Evolutionary conservation across 1,140 invertebrate species (phyloP).

Genomic region (Drosophila grimshawi): DNA sequence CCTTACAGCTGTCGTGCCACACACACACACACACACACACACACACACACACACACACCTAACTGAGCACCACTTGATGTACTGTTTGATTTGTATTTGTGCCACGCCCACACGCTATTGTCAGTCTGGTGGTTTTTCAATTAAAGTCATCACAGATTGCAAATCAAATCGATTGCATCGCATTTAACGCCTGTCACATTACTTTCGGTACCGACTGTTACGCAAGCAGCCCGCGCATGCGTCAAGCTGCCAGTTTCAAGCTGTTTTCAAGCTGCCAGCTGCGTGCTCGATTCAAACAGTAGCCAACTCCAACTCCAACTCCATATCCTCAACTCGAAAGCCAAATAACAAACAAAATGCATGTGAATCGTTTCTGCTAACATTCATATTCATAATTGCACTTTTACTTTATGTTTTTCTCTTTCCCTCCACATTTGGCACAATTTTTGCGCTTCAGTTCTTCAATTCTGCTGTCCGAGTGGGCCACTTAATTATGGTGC

Average conservation of each 20-base stretch:
- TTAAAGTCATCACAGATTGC: constrained; percentile 75
- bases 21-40: constrained; percentile 39
- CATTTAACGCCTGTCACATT: constrained; percentile 81
- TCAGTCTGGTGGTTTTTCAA: constrained; percentile 68
- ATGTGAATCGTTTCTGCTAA: not conserved
- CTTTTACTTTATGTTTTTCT: constrained; percentile 60
- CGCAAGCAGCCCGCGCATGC: constrained; percentile 48
- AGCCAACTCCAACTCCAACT: constrained; percentile 14
- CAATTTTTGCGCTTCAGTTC: constrained; percentile 47
- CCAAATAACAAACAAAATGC: too few relatives aligned
- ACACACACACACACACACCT: constrained; percentile 24
- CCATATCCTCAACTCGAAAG: not conserved
- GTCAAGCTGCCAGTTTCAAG: constrained; percentile 7
- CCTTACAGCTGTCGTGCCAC: constrained; percentile 68
- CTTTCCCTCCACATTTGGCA: constrained; percentile 49
- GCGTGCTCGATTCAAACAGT: constrained; percentile 18
- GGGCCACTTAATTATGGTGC: constrained; percentile 40
- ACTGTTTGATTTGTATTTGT: constrained; percentile 6
- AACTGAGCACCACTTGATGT: constrained; percentile 51
- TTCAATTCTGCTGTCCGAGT: constrained; percentile 41
- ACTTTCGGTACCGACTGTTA: constrained; percentile 66
- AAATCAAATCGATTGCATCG: constrained; percentile 78
- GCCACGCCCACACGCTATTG: constrained; percentile 46
- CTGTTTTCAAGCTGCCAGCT: constrained; percentile 10
- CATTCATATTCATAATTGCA: constrained; percentile 45